Base-by-base conservation (phyloP, 2,888 invertebrate genomes). In the Tenthredo livida region DNA sequence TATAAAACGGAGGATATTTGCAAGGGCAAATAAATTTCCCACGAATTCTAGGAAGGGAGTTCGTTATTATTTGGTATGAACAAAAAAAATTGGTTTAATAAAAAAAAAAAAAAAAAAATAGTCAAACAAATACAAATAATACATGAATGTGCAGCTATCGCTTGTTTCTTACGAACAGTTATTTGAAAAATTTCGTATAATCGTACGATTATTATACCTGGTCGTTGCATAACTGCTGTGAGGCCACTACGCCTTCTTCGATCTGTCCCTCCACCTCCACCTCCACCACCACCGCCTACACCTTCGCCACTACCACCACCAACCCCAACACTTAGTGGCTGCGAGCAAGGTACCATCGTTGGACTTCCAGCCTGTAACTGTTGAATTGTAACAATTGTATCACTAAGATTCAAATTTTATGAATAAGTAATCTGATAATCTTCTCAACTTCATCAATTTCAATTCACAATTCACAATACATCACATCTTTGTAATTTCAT, bases 141-240 rank as follows among this genome's bases (percentile, higher is more conserved):
- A 85, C 70, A 85, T 82, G n/a, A 86, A 85, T 77, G 73, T 84
- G 80, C 80, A 84, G 70, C 40, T 61, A 54, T 75, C 33, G 65
- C 47, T 29, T 25, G 10, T 50, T 67, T 67, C 33, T 50, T 40
- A 75, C 17, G 70, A 72, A 61, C 80, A 61, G 21, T 61, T 61
- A 61, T 4, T 80, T 37, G 43, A 70, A 67, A 67, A 85, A 61
- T 29, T 29, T 78, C 21, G 21, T 85, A 47, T 43, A 80, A 84
- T 80, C 50, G 78, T 85, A 80, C 65, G 37, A 84, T 67, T 65
- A 65, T 54, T 77, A 93, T 94, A 98, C 98, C 98, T 93, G 98
- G 98, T 87, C 97, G 94, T 92, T 98, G 98, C 90, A 97, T 97
- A 40, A 98, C 98, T 0, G 98, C 97, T 47, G 97, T 95, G 15